phyloP scores from a whole-genome alignment of 1,140 invertebrate genomes.

The Drosophila bipectinata region DNA sequence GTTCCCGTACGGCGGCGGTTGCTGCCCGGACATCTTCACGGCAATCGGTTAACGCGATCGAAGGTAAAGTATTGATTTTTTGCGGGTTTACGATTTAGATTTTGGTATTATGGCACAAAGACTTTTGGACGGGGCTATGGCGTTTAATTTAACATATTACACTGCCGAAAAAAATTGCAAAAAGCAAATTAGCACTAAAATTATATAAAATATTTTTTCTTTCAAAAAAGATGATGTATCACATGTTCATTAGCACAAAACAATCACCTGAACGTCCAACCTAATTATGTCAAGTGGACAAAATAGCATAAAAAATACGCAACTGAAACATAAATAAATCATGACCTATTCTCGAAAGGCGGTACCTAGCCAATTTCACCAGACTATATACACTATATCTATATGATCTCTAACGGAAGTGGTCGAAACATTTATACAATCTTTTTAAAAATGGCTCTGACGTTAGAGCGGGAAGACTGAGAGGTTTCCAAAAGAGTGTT shows the following conservation, averaged over 20 bases:
- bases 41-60: constrained; percentile 27
- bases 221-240: constrained; percentile 37
- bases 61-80: constrained; percentile 26
- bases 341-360: constrained; percentile 68
- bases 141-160: constrained; percentile 71
- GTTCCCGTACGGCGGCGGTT: constrained; percentile 85
- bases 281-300: constrained; percentile 67
- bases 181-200: constrained; percentile 7
- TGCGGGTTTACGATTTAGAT: constrained; percentile 16
- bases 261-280: constrained; percentile 65
- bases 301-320: constrained; percentile 41
- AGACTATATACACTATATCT: constrained; percentile 25
- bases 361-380: constrained; percentile 40
- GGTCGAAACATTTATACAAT: constrained; percentile 63
- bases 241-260: constrained; percentile 49
- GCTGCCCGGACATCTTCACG: constrained; percentile 85
- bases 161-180: constrained; percentile 36
- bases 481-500: constrained; percentile 43
- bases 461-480: constrained; percentile 46
- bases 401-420: constrained; percentile 70
- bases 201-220: neutral
- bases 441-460: constrained; percentile 80
- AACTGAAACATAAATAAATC: constrained; percentile 64
- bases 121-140: constrained; percentile 44
- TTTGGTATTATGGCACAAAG: constrained; percentile 33